These are phyloP conservation scores for Mormyrus lacerda DNA, from an alignment of 2,113 vertebrate species.

Conservation along the genomic window DNA sequence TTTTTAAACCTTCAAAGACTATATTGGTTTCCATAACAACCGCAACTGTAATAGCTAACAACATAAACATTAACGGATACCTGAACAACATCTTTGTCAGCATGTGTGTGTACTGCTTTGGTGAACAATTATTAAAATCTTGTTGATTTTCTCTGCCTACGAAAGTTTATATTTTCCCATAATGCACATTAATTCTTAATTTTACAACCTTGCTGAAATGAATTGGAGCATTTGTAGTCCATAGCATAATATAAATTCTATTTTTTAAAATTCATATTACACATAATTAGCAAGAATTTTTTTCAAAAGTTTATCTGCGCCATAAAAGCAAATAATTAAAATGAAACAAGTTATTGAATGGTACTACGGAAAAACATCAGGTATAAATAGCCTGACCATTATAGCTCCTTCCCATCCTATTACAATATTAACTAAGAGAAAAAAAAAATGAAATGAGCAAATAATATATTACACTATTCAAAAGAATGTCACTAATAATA, in stretches of 20 bases:
- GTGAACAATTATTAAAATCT: not conserved
- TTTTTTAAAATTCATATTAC: not conserved
- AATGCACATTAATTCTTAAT: not conserved
- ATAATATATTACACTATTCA: not conserved
- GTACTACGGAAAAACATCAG: not conserved
- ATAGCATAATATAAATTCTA: not conserved
- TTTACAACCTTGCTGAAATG: not conserved
- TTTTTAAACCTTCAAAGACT: slow-evolving; percentile 53
- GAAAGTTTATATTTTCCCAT: not conserved
- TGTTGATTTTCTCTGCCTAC: slow-evolving; percentile 2
- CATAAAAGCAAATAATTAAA: not conserved
- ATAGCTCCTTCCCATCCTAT: not conserved
- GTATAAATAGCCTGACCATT: not conserved
- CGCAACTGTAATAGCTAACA: slow-evolving; percentile 24
- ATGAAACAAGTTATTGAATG: not conserved
- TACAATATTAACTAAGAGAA: not conserved
- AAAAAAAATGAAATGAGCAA: slow-evolving; percentile 28
- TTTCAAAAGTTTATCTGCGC: not conserved
- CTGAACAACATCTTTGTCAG: not conserved
- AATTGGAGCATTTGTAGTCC: not conserved
- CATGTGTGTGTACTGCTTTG: not conserved
- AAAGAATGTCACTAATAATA: not conserved
- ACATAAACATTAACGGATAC: slow-evolving; percentile 42
- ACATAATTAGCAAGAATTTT: not conserved
- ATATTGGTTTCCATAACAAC: slow-evolving; percentile 54